Percentiles rank a stretch among this genome's conserved stretches.
Conservation (phyloP, 2,888 invertebrate genomes). For the Agrochola lota region DNA sequence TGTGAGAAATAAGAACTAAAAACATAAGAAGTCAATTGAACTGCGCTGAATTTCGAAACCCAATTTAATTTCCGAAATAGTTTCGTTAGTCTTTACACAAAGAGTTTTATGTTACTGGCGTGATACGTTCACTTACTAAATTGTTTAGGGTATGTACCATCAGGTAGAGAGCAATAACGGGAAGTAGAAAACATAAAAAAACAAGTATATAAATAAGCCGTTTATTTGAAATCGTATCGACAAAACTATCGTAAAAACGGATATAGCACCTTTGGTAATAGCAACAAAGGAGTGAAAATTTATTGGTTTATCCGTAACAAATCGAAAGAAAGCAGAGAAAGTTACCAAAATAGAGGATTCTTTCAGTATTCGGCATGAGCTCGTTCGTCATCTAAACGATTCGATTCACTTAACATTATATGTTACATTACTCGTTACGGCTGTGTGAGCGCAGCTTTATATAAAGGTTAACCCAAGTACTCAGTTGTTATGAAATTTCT, state of each 20-base stretch:
- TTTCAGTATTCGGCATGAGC: constrained; percentile 29
- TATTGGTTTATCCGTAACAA: constrained; percentile 53
- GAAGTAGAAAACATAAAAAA: constrained; percentile 49
- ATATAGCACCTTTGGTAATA: constrained; percentile 52
- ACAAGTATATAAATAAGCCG: constrained; percentile 58
- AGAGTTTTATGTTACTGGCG: constrained; percentile 25
- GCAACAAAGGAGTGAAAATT: constrained; percentile 56
- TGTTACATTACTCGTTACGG: constrained; percentile 40
- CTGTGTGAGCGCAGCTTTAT: constrained; percentile 36
- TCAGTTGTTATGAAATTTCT: constrained; percentile 37
- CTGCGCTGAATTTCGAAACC: not conserved
- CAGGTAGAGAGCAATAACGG: constrained; percentile 41
- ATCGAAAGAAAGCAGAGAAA: constrained; percentile 39
- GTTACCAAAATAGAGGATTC: constrained; percentile 46
- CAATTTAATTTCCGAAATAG: not conserved
- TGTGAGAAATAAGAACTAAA: not conserved
- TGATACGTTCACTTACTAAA: constrained; percentile 32
- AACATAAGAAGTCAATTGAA: constrained; percentile 4
- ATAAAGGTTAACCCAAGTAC: constrained; percentile 20
- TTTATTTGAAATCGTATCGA: constrained; percentile 57
- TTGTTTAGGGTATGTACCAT: constrained; percentile 31
- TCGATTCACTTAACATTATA: constrained; percentile 54
- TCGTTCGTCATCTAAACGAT: constrained; percentile 52
- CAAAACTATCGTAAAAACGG: constrained; percentile 56
- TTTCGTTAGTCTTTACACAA: constrained; percentile 13